Percentiles rank a stretch among this genome's conserved stretches.
Evolutionary conservation across 2,113 vertebrate species (phyloP).

Genomic region (Dasyprocta punctata): DNA sequence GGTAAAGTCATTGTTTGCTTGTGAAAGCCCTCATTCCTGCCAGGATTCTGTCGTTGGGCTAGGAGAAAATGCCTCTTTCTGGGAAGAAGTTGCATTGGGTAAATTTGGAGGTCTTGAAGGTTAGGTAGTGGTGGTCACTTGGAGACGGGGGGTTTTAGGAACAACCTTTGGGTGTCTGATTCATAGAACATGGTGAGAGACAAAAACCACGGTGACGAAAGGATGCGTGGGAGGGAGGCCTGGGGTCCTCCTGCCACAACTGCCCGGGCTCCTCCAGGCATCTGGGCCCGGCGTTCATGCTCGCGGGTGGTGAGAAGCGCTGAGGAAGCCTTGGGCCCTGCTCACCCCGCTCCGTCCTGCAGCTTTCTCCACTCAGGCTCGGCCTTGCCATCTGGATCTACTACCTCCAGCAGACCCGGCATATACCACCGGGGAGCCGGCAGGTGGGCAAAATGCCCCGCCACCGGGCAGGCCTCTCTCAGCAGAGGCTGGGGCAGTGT

Average conservation of each 20-base stretch:
- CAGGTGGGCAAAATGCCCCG: not conserved
- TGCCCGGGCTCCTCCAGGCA: not conserved
- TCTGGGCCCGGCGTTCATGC: not conserved
- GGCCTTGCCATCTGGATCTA: not conserved
- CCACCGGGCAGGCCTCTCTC: not conserved
- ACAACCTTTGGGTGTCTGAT: not conserved
- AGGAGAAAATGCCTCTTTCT: not conserved
- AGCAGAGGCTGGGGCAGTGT: fast-evolving
- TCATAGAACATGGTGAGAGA: not conserved
- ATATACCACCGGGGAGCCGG: fast-evolving
- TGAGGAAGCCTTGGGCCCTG: not conserved
- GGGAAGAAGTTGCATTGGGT: not conserved
- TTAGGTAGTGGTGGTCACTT: not conserved
- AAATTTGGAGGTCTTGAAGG: not conserved
- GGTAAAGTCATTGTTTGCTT: not conserved
- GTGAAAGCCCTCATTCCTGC: not conserved
- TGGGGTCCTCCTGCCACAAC: not conserved
- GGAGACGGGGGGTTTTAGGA: not conserved
- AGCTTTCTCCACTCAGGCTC: not conserved
- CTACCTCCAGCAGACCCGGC: not conserved
- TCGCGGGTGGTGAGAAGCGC: not conserved
- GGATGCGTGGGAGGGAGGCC: not conserved
- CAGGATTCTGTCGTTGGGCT: not conserved
- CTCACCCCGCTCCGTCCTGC: fast-evolving
- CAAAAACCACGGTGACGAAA: not conserved